These are phyloP conservation scores for Calvadosia cruxmelitensis DNA, from an alignment of 30 jellyfish, hydroid and myxozoan genomes.

Conservation along the genomic window DNA sequence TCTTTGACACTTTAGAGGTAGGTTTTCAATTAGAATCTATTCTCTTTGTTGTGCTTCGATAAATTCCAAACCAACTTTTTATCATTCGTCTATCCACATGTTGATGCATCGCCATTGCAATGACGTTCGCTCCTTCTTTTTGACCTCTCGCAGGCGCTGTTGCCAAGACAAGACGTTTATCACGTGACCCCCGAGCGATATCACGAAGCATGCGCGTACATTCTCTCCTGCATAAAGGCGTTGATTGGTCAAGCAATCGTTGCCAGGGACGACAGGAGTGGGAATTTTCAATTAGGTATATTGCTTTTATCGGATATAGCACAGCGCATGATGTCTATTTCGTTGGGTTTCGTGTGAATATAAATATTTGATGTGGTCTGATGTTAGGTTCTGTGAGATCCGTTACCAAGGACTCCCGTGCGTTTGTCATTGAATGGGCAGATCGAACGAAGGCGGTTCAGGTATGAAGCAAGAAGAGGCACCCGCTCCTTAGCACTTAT, in stretches of 20 bases:
- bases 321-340: too few relatives aligned
- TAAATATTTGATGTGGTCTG: too few relatives aligned
- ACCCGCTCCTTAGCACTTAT: too few relatives aligned
- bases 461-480: slow-evolving; percentile 9
- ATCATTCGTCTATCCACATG: too few relatives aligned
- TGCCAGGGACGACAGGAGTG: slow-evolving; percentile 69
- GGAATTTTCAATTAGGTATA: slow-evolving; percentile 56
- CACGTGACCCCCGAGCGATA: slow-evolving; percentile 40
- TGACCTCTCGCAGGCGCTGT: slow-evolving; percentile 25
- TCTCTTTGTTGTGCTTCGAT: too few relatives aligned
- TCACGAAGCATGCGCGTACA: slow-evolving; percentile 45
- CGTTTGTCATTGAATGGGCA: slow-evolving; percentile 87
- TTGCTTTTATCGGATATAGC: neutral
- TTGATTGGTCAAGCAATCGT: slow-evolving; percentile 93
- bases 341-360: too few relatives aligned
- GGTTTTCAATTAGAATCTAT: too few relatives aligned
- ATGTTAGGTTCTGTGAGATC: slow-evolving; percentile 75
- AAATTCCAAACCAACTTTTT: too few relatives aligned
- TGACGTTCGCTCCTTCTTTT: too few relatives aligned
- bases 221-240: slow-evolving; percentile 64
- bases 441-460: slow-evolving; percentile 71
- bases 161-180: slow-evolving; percentile 74
- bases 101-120: too few relatives aligned
- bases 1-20: too few relatives aligned
- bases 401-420: slow-evolving; percentile 66